These are phyloP conservation scores for Halocaridina rubra DNA, from an alignment of 2,888 invertebrate genomes.

Conservation along the genomic window DNA sequence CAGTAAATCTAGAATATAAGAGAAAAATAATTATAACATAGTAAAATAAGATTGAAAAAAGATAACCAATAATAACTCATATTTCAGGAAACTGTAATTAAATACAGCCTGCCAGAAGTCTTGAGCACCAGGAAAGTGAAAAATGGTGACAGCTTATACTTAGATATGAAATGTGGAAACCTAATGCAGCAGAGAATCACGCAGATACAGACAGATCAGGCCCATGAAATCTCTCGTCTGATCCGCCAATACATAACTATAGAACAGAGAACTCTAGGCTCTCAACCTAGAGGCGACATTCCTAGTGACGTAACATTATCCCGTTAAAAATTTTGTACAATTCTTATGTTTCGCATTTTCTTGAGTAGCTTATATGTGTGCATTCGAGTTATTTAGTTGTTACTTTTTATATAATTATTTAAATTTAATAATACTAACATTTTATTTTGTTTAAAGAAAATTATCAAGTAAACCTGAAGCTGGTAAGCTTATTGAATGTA, in stretches of 20 bases:
- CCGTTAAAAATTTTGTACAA: no score
- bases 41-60: no score
- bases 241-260: conserved; percentile 97
- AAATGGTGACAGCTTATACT: conserved; percentile 89
- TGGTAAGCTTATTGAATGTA: neutral
- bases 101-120: conserved; percentile 94
- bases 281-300: conserved; percentile 29
- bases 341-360: no score
- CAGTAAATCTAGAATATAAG: no score
- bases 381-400: no score
- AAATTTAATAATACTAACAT: neutral
- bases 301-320: conserved; percentile 56
- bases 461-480: neutral
- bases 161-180: conserved; percentile 98
- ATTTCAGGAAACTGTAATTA: conserved; percentile 85
- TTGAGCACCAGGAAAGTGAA: conserved; percentile 93
- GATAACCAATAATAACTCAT: no score
- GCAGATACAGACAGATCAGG: conserved; percentile 95
- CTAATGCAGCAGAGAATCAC: conserved; percentile 95
- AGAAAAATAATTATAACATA: no score
- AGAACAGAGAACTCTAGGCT: conserved; percentile 73
- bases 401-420: neutral
- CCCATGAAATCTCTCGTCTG: conserved; percentile 94
- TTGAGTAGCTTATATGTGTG: no score
- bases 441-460: neutral